These are phyloP conservation scores for Orthonychiurus folsomi DNA, from an alignment of 2,888 invertebrate species.

Conservation along the genomic window DNA sequence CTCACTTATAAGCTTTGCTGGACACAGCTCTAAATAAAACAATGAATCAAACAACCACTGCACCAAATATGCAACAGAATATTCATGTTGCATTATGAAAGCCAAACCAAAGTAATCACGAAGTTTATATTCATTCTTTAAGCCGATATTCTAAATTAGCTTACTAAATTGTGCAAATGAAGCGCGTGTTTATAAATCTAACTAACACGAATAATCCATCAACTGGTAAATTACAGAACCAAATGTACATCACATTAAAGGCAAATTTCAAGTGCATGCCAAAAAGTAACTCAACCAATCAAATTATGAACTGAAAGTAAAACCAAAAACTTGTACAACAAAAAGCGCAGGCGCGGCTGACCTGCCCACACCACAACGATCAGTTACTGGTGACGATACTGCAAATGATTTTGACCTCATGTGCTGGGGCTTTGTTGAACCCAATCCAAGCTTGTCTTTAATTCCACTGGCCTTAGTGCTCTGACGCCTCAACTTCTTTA, in stretches of 20 bases:
- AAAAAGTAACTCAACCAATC: not conserved
- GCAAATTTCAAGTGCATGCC: too few relatives aligned
- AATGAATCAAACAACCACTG: not conserved
- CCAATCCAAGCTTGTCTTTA: conserved; percentile 65
- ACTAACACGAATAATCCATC: not conserved
- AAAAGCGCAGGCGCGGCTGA: conserved; percentile 13
- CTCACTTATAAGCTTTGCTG: too few relatives aligned
- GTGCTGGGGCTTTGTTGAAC: conserved; percentile 52
- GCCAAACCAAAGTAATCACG: too few relatives aligned
- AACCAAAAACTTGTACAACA: not conserved
- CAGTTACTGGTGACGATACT: conserved; percentile 58
- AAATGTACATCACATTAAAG: not conserved
- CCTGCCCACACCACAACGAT: conserved; percentile 41
- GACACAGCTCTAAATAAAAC: not conserved
- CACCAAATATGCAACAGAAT: too few relatives aligned
- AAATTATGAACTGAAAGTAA: not conserved
- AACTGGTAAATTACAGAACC: conserved; percentile 1
- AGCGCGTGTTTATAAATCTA: too few relatives aligned
- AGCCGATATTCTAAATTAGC: too few relatives aligned
- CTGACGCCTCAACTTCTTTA: conserved; percentile 76
- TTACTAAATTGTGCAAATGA: not conserved
- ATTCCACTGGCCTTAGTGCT: conserved; percentile 69
- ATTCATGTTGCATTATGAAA: too few relatives aligned
- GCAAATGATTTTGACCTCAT: conserved; percentile 67
- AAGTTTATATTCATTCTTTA: too few relatives aligned